These are phyloP conservation scores for Nannospalax galili DNA, from an alignment of 2,113 vertebrate genomes.

Conservation along the genomic window DNA sequence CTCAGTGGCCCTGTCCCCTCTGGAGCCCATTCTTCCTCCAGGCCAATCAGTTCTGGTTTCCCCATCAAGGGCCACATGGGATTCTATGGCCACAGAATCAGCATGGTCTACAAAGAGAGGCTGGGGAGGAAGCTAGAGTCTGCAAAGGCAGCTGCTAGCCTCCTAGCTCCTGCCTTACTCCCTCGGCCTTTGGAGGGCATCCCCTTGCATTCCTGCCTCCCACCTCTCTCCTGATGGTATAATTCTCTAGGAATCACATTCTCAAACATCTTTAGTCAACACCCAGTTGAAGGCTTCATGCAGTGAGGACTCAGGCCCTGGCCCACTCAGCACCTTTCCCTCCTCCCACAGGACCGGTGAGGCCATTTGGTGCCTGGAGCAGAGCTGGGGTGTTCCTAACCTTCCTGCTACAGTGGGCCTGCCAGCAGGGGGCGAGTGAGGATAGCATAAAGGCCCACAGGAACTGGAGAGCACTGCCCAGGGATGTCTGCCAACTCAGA, in stretches of 20 bases:
- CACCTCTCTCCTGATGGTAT: not conserved
- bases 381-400: not conserved
- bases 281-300: no score
- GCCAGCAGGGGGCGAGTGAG: not conserved
- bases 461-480: not conserved
- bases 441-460: not conserved
- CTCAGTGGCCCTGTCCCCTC: not conserved
- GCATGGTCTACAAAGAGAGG: not conserved
- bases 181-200: no score
- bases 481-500: not conserved
- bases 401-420: rapidly evolving
- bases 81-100: not conserved
- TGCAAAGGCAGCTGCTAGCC: not conserved
- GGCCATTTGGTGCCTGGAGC: not conserved
- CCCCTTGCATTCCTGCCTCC: not conserved
- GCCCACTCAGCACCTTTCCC: not conserved
- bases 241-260: not conserved
- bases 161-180: not conserved
- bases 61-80: not conserved
- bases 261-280: not conserved
- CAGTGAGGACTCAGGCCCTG: not conserved
- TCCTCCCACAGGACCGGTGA: not conserved
- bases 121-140: not conserved
- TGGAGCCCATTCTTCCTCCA: not conserved
- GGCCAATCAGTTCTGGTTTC: not conserved